Conservation (phyloP, 2,888 invertebrate genomes). For the Drosophila rubida region DNA sequence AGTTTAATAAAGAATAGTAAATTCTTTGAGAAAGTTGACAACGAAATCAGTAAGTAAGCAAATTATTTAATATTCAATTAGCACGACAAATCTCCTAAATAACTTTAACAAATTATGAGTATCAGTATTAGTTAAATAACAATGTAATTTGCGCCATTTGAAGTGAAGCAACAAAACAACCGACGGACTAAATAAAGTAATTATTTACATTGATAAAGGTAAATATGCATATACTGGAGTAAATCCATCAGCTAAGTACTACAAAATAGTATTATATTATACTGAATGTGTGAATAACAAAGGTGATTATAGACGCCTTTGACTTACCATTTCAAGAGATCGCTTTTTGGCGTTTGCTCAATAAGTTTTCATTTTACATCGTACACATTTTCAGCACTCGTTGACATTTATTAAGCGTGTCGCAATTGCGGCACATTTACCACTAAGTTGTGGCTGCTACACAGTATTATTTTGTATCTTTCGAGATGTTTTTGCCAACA, state of each 20-base stretch:
- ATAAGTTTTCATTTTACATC: constrained; percentile 26
- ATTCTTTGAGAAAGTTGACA: too few species aligned
- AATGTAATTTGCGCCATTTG: background rate
- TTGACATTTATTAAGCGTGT: constrained; percentile 19
- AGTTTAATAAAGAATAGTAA: too few species aligned
- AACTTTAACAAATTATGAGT: too few species aligned
- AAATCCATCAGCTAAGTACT: too few species aligned
- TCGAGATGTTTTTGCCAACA: constrained; percentile 36
- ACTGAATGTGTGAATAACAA: too few species aligned
- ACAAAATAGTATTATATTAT: too few species aligned
- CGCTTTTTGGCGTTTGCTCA: constrained; percentile 12
- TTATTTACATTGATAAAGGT: background rate
- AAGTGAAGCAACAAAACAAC: background rate
- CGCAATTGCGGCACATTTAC: constrained; percentile 29
- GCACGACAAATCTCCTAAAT: too few species aligned
- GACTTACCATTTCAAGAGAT: constrained; percentile 49
- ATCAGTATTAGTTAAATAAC: too few species aligned
- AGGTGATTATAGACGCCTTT: constrained; percentile 1
- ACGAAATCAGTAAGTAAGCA: too few species aligned
- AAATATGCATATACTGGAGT: too few species aligned
- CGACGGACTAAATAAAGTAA: constrained; percentile 11
- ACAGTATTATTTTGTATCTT: constrained; percentile 39
- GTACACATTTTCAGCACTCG: constrained; percentile 39
- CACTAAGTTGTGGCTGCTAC: constrained; percentile 3
- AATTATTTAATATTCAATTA: too few species aligned